Conservation (phyloP, 2,797 vertebrate genomes). For the Artibeus lituratus region DNA sequence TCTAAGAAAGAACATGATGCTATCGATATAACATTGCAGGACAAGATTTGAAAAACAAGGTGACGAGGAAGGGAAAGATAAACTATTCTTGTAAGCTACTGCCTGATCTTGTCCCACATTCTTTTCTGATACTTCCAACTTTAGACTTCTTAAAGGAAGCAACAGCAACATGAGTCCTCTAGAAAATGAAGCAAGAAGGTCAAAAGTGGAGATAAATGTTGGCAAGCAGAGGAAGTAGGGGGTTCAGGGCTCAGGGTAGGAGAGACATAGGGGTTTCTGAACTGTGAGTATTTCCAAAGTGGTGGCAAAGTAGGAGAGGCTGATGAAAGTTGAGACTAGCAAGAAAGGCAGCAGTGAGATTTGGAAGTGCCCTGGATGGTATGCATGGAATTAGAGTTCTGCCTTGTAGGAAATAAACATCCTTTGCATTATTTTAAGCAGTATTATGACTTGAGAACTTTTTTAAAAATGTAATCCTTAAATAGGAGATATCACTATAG, state of each 20-base stretch:
- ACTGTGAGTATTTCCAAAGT: neutral
- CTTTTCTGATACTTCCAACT: neutral
- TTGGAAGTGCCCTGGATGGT: no score
- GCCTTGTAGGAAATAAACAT: neutral
- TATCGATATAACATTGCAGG: accelerated
- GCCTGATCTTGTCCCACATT: accelerated
- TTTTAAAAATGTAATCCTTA: neutral
- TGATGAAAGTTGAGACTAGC: accelerated
- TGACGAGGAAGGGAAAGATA: accelerated
- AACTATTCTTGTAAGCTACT: accelerated
- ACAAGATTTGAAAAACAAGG: neutral
- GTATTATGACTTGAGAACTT: neutral
- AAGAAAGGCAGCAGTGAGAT: neutral
- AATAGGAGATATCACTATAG: neutral
- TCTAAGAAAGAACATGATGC: neutral
- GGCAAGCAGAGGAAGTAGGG: neutral
- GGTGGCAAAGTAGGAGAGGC: neutral
- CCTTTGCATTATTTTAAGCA: neutral
- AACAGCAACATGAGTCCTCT: no score
- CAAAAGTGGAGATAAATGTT: neutral
- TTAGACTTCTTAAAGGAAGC: neutral
- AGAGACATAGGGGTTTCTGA: neutral
- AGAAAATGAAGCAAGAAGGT: neutral
- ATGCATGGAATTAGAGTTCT: neutral
- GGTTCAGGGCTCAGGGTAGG: neutral